These are phyloP conservation scores for Diarsia rubi DNA, from an alignment of 2,888 invertebrate genomes.

Conservation along the genomic window DNA sequence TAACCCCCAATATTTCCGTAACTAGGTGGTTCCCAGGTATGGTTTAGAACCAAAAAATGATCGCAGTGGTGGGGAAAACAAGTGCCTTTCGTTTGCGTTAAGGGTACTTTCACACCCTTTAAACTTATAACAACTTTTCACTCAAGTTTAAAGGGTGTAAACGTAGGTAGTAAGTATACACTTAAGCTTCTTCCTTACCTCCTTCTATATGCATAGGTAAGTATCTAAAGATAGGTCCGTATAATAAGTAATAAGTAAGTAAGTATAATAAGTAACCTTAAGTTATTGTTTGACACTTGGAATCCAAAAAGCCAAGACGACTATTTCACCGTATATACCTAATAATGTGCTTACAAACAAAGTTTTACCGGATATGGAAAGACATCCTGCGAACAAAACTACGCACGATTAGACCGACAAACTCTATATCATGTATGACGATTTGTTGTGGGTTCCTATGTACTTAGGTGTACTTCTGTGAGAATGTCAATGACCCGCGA, in stretches of 20 bases:
- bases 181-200: too few relatives aligned
- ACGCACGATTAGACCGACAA: constrained; percentile 7
- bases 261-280: too few relatives aligned
- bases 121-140: too few relatives aligned
- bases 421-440: constrained; percentile 32
- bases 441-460: constrained; percentile 6
- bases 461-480: constrained; percentile 4
- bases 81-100: too few relatives aligned
- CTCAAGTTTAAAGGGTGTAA: too few relatives aligned
- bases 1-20: too few relatives aligned
- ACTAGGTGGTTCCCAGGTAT: too few relatives aligned
- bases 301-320: neutral
- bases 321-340: neutral
- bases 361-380: constrained; percentile 23
- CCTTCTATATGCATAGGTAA: too few relatives aligned
- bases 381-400: neutral
- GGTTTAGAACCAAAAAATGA: too few relatives aligned
- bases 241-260: constrained; percentile 2
- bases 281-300: neutral
- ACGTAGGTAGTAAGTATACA: too few relatives aligned
- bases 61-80: too few relatives aligned
- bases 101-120: too few relatives aligned
- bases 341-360: constrained; percentile 14
- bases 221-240: neutral
- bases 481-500: constrained; percentile 19